These are phyloP conservation scores for Eumeta japonica DNA, from an alignment of 1,140 invertebrate genomes.

Conservation along the genomic window DNA sequence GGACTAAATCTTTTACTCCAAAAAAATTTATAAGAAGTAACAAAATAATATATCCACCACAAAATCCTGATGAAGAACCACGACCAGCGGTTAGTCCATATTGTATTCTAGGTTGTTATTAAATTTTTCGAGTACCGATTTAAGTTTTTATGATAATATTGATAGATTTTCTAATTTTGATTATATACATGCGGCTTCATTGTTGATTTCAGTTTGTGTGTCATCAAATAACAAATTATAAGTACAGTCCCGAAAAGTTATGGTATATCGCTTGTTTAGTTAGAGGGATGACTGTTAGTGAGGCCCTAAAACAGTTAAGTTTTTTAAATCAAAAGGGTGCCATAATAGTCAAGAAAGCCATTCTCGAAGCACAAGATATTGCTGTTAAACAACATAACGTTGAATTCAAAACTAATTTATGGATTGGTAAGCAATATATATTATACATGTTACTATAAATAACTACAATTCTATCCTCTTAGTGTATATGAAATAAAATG, in stretches of 20 bases:
- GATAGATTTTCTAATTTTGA: slow-evolving; percentile 9
- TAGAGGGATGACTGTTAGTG: slow-evolving; percentile 89
- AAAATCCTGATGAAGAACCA: slow-evolving; percentile 68
- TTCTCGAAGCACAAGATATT: slow-evolving; percentile 84
- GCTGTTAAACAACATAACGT: slow-evolving; percentile 90
- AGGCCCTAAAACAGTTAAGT: slow-evolving; percentile 86
- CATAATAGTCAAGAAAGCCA: slow-evolving; percentile 71
- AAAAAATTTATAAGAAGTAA: slow-evolving; percentile 66
- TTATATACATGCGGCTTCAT: slow-evolving; percentile 3
- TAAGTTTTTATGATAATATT: slow-evolving; percentile 2
- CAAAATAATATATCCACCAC: slow-evolving; percentile 76
- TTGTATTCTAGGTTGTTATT: slow-evolving; percentile 7
- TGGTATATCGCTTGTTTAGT: slow-evolving; percentile 87
- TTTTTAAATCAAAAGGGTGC: slow-evolving; percentile 86
- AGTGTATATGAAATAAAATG: no score
- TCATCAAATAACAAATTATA: slow-evolving; percentile 78
- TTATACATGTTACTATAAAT: slow-evolving; percentile 4
- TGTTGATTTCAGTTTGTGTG: slow-evolving; percentile 76
- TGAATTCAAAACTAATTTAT: slow-evolving; percentile 92
- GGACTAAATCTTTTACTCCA: slow-evolving; percentile 38
- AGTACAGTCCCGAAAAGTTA: slow-evolving; percentile 89
- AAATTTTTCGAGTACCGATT: not conserved
- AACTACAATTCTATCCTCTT: no score
- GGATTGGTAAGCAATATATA: slow-evolving; percentile 76
- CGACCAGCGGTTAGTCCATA: slow-evolving; percentile 75